Evolutionary conservation across 2,113 vertebrate species (phyloP), one percentile per base, ranked within the genome.

Genomic region (Nansenia antarctica): DNA sequence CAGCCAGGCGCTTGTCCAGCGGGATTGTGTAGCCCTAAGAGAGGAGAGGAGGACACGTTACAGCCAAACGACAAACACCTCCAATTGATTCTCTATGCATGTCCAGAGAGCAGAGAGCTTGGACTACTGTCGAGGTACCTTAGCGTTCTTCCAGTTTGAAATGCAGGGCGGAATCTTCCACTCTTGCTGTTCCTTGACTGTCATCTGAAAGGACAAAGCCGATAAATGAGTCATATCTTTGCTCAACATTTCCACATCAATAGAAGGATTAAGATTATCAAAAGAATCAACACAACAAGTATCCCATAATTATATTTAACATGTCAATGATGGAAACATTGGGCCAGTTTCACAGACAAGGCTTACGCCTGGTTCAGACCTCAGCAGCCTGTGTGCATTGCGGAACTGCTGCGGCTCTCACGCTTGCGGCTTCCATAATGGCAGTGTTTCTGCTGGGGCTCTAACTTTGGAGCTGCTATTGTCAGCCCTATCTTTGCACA

Each of bases 81-180:
- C 1, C 1, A 34, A 22, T 64, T 24, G 14, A 53, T n/a, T 35
- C 49, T 35, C 18, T 3, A 9, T n/a, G 5, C 1, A 8, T 27
- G 20, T 27, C 22, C 20, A 52, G 5, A 45, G 8, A 3, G n/a
- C 12, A 27, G 15, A 14, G 24, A 55, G 30, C 9, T 30, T n/a
- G n/a, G n/a, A n/a, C n/a, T n/a, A n/a, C n/a, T n/a, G n/a, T n/a
- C n/a, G n/a, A n/a, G 18, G 86, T 92, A 99, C 96, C 95, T 98
- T 99, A 49, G 96, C 97, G 66, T 99, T 99, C 88, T 99, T 99
- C 97, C 98, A 99, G 89, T 98, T 99, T 80, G 98, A 99, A 88
- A 99, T 99, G 85, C 97, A 99, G 0, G 97, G 97, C 80, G 97
- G 97, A 88, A 99, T 99, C 90, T 98, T 99, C 98, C 98, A 99